phyloP scores from a whole-genome alignment of 2,888 invertebrate species.

The Pseudococcus viburni region DNA sequence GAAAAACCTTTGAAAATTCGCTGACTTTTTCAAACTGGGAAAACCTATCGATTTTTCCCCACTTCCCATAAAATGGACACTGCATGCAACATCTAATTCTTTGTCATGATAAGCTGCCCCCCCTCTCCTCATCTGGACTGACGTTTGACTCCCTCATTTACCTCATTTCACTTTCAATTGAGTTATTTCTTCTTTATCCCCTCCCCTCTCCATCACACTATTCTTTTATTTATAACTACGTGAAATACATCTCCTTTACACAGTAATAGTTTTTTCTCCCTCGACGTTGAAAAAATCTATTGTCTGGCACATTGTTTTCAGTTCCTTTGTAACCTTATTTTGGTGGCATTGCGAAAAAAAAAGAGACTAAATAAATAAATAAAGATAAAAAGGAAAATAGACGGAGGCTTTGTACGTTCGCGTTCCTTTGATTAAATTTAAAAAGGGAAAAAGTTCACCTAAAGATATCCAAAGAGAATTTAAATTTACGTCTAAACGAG shows the following conservation, averaged over 20 bases:
- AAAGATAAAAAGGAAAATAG: not conserved
- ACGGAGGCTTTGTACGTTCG: not conserved
- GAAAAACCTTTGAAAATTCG: too few species aligned
- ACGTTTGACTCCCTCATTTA: not conserved
- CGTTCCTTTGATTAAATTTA: conserved; percentile 22
- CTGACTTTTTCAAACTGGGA: too few species aligned
- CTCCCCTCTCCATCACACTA: not conserved
- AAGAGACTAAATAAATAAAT: not conserved
- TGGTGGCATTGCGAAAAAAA: conserved; percentile 3
- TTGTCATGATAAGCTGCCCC: too few species aligned
- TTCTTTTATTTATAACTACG: not conserved
- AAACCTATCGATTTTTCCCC: too few species aligned
- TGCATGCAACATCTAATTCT: too few species aligned
- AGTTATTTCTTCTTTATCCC: not conserved
- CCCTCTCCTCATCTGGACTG: too few species aligned
- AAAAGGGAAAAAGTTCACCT: not conserved
- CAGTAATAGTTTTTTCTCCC: not conserved
- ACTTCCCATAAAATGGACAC: too few species aligned
- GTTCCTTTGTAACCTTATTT: conserved; percentile 18
- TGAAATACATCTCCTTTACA: not conserved
- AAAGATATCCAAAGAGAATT: not conserved
- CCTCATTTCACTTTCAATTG: not conserved
- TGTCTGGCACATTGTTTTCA: not conserved
- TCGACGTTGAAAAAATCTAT: not conserved
- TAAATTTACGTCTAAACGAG: conserved; percentile 19